Evolutionary conservation across 2,797 vertebrate species (phyloP).

Genomic region (Tympanoctomys barrerae): DNA sequence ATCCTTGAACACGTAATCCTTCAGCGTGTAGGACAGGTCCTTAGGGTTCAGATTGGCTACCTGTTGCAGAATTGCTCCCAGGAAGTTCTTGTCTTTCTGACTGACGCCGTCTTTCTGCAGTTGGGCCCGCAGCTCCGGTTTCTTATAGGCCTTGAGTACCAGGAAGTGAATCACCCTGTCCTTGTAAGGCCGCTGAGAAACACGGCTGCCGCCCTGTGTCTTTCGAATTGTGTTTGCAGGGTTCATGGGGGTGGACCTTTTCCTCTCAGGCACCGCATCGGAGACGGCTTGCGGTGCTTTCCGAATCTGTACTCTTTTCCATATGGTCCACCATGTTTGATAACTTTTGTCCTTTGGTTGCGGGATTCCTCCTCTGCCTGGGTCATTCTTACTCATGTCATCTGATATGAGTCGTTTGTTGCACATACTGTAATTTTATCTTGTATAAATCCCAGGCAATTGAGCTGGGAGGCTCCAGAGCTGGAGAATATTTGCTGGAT

Average conservation of each 20-base stretch:
- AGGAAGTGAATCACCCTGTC: slow-evolving; percentile 95
- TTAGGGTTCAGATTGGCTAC: slow-evolving; percentile 95
- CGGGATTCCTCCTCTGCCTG: slow-evolving; percentile 94
- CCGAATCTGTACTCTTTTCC: slow-evolving; percentile 92
- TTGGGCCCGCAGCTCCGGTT: slow-evolving; percentile 94
- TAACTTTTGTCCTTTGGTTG: slow-evolving; percentile 94
- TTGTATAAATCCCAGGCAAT: slow-evolving; percentile 93
- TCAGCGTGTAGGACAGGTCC: slow-evolving; percentile 95
- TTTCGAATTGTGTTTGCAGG: slow-evolving; percentile 93
- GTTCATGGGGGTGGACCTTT: slow-evolving; percentile 95
- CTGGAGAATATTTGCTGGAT: slow-evolving; percentile 93
- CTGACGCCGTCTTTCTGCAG: slow-evolving; percentile 95
- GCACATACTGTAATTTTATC: slow-evolving; percentile 96
- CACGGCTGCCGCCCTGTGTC: slow-evolving; percentile 89
- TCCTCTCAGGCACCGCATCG: slow-evolving; percentile 92
- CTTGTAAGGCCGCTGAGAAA: slow-evolving; percentile 92
- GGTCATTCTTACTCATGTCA: slow-evolving; percentile 93
- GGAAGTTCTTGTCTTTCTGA: slow-evolving; percentile 94
- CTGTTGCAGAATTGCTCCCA: slow-evolving; percentile 93
- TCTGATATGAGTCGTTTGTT: slow-evolving; percentile 94
- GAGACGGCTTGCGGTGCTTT: slow-evolving; percentile 90
- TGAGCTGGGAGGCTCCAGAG: slow-evolving; percentile 92
- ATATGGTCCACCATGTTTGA: slow-evolving; percentile 94
- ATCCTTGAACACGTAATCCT: slow-evolving; percentile 94
- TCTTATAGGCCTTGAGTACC: slow-evolving; percentile 94